phyloP scores from a whole-genome alignment of 2,797 vertebrate genomes.

The Enteromius unitaeniatus region DNA sequence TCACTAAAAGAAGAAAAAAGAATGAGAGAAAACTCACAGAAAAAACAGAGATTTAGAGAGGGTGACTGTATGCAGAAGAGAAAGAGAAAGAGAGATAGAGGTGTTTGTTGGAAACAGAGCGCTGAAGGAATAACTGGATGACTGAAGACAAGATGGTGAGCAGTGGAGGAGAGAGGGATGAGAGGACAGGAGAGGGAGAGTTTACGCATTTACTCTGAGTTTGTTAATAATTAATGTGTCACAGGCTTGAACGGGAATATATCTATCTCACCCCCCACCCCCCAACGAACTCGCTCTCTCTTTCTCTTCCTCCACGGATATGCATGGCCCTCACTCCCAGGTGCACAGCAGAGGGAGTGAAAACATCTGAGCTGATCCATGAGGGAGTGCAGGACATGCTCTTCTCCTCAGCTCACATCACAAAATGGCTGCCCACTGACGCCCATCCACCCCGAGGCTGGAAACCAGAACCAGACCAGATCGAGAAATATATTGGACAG shows the following conservation, averaged over 20 bases:
- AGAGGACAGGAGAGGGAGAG: conserved; percentile 69
- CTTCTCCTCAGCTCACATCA: conserved; percentile 66
- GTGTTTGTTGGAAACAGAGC: conserved; percentile 64
- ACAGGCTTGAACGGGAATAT: conserved; percentile 79
- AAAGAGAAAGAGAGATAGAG: conserved; percentile 45
- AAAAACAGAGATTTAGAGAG: conserved; percentile 44
- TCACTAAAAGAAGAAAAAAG: conserved; percentile 57
- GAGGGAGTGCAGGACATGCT: conserved; percentile 59
- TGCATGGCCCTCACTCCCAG: conserved; percentile 58
- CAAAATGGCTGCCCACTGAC: conserved; percentile 62
- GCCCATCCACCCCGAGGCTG: conserved; percentile 53
- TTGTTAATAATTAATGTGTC: conserved; percentile 86
- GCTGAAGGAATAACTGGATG: conserved; percentile 49
- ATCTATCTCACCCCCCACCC: conserved; percentile 67
- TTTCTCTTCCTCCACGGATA: conserved; percentile 52
- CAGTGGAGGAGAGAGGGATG: conserved; percentile 62
- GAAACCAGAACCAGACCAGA: conserved; percentile 14
- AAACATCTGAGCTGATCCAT: conserved; percentile 60
- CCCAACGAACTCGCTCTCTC: conserved; percentile 61
- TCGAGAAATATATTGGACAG: neutral
- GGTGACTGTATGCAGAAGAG: conserved; percentile 54
- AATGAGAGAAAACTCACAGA: conserved; percentile 51
- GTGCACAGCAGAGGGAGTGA: conserved; percentile 52
- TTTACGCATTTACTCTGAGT: conserved; percentile 82
- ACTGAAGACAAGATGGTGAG: conserved; percentile 59